Conservation (phyloP, 2,797 vertebrate genomes). For the Carapus acus region DNA sequence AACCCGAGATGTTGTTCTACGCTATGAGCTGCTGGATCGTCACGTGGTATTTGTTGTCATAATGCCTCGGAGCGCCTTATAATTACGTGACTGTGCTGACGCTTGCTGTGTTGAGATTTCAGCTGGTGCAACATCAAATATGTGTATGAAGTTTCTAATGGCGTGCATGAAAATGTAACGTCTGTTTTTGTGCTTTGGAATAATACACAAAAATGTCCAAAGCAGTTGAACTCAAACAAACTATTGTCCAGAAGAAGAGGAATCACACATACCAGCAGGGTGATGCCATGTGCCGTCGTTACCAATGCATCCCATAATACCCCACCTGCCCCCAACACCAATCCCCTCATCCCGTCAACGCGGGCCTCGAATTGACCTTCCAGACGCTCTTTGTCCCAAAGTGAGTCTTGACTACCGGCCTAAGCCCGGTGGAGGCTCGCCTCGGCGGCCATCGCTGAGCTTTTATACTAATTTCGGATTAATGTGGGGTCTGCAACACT, state of each 20-base stretch:
- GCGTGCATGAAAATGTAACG: conserved; percentile 33
- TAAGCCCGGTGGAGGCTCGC: conserved; percentile 82
- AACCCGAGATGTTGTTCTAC: conserved; percentile 57
- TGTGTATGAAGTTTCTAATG: conserved; percentile 42
- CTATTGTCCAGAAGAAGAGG: conserved; percentile 18
- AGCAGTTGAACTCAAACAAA: conserved; percentile 50
- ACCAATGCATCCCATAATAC: conserved; percentile 37
- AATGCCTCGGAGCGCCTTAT: conserved; percentile 61
- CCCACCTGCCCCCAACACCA: conserved; percentile 50
- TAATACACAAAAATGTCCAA: conserved; percentile 45
- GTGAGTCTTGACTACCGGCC: conserved; percentile 80
- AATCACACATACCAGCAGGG: conserved; percentile 19
- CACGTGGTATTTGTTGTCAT: conserved; percentile 59
- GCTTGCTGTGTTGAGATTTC: conserved; percentile 37
- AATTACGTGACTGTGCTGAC: conserved; percentile 60
- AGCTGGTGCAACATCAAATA: conserved; percentile 55
- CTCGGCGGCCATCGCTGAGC: conserved; percentile 90
- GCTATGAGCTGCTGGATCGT: conserved; percentile 42
- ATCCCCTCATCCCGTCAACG: conserved; percentile 49
- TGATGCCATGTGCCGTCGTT: conserved; percentile 51
- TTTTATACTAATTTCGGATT: conserved; percentile 99
- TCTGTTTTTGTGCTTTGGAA: conserved; percentile 54
- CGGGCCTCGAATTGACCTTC: conserved; percentile 69
- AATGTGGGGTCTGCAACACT: conserved; percentile 93
- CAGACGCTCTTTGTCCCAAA: conserved; percentile 70